Evolutionary conservation across 1,140 invertebrate genomes (phyloP).

Genomic region (Drosophila guanche): DNA sequence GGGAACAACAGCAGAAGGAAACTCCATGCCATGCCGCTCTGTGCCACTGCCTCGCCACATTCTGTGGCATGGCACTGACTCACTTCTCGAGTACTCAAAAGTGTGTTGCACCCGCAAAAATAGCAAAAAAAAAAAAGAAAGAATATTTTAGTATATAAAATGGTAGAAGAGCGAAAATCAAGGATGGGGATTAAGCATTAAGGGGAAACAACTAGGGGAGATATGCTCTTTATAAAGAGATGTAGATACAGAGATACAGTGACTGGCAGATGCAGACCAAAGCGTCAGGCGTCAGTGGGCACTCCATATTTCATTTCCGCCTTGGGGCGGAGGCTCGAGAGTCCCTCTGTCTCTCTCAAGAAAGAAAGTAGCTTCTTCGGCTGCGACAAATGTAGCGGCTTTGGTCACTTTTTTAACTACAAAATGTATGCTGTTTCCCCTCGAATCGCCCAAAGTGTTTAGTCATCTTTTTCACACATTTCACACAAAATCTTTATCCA

Average conservation of each 20-base stretch:
- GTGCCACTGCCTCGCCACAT: constrained; percentile 3
- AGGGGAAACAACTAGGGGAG: constrained; percentile 15
- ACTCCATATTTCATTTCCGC: constrained; percentile 39
- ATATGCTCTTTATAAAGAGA: neutral
- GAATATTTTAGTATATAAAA: constrained; percentile 8
- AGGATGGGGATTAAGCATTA: constrained; percentile 33
- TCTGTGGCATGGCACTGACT: constrained; percentile 51
- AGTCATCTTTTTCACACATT: too few species aligned
- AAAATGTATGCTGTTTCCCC: too few species aligned
- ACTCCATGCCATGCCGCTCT: constrained; percentile 24
- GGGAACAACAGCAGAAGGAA: constrained; percentile 39
- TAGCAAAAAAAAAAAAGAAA: constrained; percentile 5
- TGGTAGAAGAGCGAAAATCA: constrained; percentile 11
- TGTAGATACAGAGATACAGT: too few species aligned
- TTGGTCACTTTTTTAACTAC: too few species aligned
- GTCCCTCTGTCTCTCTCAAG: constrained; percentile 1
- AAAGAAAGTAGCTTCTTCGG: too few species aligned
- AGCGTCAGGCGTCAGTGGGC: constrained; percentile 41
- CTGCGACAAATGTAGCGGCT: too few species aligned
- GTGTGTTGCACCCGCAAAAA: constrained; percentile 76
- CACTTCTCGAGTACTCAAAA: constrained; percentile 67
- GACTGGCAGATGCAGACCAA: too few species aligned
- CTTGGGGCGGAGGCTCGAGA: constrained; percentile 40
- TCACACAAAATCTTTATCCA: too few species aligned
- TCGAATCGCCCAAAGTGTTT: too few species aligned